Evolutionary conservation across 2,113 vertebrate species (phyloP).

Genomic region (Antechinus stuartii): DNA sequence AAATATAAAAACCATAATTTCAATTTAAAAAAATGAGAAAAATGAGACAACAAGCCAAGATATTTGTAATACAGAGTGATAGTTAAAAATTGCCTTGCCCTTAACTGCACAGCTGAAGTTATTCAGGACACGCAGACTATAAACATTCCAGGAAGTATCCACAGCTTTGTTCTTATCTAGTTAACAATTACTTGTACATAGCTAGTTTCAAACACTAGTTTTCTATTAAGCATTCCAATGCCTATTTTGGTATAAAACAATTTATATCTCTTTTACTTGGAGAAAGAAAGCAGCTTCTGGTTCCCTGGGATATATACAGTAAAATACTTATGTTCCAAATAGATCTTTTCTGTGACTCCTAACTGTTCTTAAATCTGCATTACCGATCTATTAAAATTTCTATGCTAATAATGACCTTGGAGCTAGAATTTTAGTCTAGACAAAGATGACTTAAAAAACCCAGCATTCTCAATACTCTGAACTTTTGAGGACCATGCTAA

Average conservation of each 20-base stretch:
- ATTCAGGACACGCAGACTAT: not conserved
- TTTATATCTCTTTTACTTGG: not conserved
- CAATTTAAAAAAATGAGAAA: not conserved
- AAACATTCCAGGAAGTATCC: slow-evolving; percentile 1
- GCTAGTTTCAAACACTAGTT: not conserved
- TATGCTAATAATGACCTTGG: not conserved
- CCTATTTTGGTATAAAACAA: not conserved
- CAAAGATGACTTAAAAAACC: not conserved
- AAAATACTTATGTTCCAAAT: not conserved
- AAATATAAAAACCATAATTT: not conserved
- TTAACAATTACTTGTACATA: not conserved
- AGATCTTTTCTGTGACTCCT: not conserved
- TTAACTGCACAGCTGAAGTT: not conserved
- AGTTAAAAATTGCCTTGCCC: not conserved
- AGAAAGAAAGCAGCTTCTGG: not conserved
- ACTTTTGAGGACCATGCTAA: not conserved
- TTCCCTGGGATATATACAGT: not conserved
- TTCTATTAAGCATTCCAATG: not conserved
- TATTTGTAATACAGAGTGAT: not conserved
- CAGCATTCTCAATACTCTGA: not conserved
- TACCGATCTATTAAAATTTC: not conserved
- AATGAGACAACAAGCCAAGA: not conserved
- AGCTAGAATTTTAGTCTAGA: not conserved
- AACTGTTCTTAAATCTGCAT: not conserved
- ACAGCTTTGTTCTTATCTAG: not conserved